Percentiles rank a stretch among this genome's conserved stretches.
phyloP scores from a whole-genome alignment of 2,797 vertebrate species.

The Stomatorhinus walkeri region DNA sequence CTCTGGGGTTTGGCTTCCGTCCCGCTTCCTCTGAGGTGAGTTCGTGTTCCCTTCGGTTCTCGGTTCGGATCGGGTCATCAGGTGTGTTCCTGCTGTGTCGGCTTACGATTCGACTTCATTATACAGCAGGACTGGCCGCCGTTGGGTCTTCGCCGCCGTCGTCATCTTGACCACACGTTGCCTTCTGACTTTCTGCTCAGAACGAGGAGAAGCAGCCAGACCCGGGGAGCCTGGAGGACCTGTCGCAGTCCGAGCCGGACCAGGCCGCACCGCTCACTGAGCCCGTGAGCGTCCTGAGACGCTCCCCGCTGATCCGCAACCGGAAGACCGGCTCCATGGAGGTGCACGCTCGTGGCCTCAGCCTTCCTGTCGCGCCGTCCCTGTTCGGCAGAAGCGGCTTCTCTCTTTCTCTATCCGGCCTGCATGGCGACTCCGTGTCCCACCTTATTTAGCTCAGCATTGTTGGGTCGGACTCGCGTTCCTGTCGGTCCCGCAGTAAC shows the following conservation, averaged over 20 bases:
- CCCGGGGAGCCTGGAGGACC: conserved; percentile 82
- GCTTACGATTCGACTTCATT: background rate
- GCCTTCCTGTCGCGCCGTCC: background rate
- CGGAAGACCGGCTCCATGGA: conserved; percentile 96
- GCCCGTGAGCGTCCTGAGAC: conserved; percentile 68
- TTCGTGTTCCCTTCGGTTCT: background rate
- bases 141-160: background rate
- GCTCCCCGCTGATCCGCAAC: conserved; percentile 80
- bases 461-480: background rate
- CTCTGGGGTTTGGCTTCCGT: conserved; percentile 84
- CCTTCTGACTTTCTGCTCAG: conserved; percentile 45
- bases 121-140: background rate
- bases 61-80: background rate
- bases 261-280: conserved; percentile 65
- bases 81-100: background rate
- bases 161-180: background rate
- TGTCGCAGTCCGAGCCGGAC: conserved; percentile 73
- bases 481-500: background rate
- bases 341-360: conserved; percentile 55
- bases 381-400: background rate
- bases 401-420: background rate
- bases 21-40: conserved; percentile 86
- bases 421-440: too few relatives aligned
- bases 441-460: background rate
- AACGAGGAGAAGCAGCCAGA: conserved; percentile 81